Conservation (phyloP, 2,888 invertebrate species). For the Acheta domesticus region DNA sequence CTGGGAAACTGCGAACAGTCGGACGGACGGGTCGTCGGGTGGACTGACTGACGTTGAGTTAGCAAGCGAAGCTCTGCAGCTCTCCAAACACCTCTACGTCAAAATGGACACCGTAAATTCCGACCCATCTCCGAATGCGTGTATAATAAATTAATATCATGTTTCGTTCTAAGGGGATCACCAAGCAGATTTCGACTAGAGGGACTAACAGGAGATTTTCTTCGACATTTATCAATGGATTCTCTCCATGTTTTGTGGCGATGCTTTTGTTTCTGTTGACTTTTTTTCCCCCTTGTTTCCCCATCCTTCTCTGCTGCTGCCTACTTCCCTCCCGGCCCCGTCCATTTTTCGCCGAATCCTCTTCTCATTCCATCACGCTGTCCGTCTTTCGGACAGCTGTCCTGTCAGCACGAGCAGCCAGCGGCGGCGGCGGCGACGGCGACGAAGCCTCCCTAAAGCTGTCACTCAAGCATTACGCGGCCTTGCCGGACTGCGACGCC, state of each 20-base stretch:
- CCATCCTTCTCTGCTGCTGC: neutral
- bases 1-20: too few species aligned
- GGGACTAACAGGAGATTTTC: neutral
- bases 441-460: neutral
- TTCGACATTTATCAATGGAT: neutral
- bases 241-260: neutral
- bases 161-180: neutral
- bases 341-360: slow-evolving; percentile 18
- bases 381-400: slow-evolving; percentile 18
- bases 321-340: neutral
- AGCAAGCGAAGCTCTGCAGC: too few species aligned
- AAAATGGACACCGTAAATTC: slow-evolving; percentile 6
- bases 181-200: neutral
- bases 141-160: neutral
- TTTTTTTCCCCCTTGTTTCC: neutral
- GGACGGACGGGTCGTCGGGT: too few species aligned
- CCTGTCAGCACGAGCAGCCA: neutral
- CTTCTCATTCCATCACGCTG: slow-evolving; percentile 5
- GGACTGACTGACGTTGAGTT: too few species aligned
- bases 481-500: neutral
- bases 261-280: neutral
- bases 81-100: neutral
- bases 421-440: neutral
- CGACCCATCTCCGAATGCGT: neutral
- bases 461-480: neutral